Conservation (phyloP, 2,888 invertebrate genomes). For the Apodemia hepburni region DNA sequence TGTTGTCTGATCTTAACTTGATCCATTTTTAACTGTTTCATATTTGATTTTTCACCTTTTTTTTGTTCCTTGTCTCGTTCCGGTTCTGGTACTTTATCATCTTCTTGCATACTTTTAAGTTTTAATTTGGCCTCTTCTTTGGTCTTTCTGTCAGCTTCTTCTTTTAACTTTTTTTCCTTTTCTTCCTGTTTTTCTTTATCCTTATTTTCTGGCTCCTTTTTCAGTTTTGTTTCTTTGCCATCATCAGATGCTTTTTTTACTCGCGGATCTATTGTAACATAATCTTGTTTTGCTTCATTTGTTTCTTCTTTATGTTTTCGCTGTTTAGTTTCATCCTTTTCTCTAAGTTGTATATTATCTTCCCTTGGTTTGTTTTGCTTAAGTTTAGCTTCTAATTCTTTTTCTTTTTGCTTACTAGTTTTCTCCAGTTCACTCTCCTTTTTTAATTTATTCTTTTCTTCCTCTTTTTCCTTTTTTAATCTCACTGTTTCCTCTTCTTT, state of each 20-base stretch:
- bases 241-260: not conserved
- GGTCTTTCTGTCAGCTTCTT: constrained; percentile 19
- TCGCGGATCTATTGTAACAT: not conserved
- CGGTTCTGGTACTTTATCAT: constrained; percentile 18
- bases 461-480: not conserved
- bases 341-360: constrained; percentile 3
- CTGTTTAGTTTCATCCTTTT: constrained; percentile 7
- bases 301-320: not conserved
- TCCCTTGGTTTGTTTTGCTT: not conserved
- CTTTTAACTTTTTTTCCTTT: constrained; percentile 6
- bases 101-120: constrained; percentile 23
- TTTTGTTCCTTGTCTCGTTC: constrained; percentile 22
- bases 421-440: not conserved
- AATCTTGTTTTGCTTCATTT: not conserved
- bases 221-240: not conserved
- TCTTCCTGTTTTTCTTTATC: constrained; percentile 2
- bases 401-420: constrained; percentile 12
- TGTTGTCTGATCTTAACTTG: constrained; percentile 36
- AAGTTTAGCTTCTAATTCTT: constrained; percentile 12
- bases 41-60: constrained; percentile 28
- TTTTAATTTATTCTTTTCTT: constrained; percentile 13
- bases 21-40: constrained; percentile 37
- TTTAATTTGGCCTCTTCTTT: constrained; percentile 27
- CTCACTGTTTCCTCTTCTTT: not conserved
- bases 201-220: constrained; percentile 7